phyloP scores from a whole-genome alignment of 2,797 vertebrate genomes.

The Pterois miles region DNA sequence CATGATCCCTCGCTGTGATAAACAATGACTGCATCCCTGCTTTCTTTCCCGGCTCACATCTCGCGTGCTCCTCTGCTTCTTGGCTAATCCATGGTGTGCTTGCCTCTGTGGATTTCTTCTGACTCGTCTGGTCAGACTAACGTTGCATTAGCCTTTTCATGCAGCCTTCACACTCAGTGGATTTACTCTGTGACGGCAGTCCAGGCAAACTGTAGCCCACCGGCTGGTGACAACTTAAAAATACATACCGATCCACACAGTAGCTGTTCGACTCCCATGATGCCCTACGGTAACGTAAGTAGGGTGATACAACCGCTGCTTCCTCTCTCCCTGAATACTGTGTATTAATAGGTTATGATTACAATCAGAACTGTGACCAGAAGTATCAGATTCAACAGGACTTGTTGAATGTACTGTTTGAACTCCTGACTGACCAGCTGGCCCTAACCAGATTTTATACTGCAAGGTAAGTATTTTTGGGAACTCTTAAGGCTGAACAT shows the following conservation, averaged over 20 bases:
- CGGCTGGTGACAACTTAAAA: constrained; percentile 42
- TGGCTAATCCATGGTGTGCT: constrained; percentile 58
- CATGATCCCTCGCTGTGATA: constrained; percentile 35
- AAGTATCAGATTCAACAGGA: constrained; percentile 49
- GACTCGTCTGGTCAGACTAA: constrained; percentile 33
- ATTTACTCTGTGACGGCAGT: constrained; percentile 42
- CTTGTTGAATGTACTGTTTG: constrained; percentile 51
- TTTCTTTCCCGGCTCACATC: constrained; percentile 47
- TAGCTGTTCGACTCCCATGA: constrained; percentile 41
- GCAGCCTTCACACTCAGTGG: constrained; percentile 56
- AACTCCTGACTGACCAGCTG: constrained; percentile 47
- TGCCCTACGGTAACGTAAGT: constrained; percentile 31
- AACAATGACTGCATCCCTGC: constrained; percentile 52
- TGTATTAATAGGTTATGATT: constrained; percentile 46
- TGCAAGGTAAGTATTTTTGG: constrained; percentile 66
- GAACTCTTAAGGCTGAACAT: constrained; percentile 39
- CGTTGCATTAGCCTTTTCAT: constrained; percentile 50
- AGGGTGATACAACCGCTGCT: constrained; percentile 29
- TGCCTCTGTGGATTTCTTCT: constrained; percentile 60
- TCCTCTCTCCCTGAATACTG: constrained; percentile 38
- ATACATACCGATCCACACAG: constrained; percentile 19
- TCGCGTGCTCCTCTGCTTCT: constrained; percentile 60
- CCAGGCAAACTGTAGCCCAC: constrained; percentile 52
- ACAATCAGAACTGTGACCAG: constrained; percentile 50
- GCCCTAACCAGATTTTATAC: constrained; percentile 65